Percentiles rank a stretch among this genome's conserved stretches.
These are phyloP conservation scores for Anoplopoma fimbria DNA, from an alignment of 2,113 vertebrate genomes.

Conservation along the genomic window DNA sequence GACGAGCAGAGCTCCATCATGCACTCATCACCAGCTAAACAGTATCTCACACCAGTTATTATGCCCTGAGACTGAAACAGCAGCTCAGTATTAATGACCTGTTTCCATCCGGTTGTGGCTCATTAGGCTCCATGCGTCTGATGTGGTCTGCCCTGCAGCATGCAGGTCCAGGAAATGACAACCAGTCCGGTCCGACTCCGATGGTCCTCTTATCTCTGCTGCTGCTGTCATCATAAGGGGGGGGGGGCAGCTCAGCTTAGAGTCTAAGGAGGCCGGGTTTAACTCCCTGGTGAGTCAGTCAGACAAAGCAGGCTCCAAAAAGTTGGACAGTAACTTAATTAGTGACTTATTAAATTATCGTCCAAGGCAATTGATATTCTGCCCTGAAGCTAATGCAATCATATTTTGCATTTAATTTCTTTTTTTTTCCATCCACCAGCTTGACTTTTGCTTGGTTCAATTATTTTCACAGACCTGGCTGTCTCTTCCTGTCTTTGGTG, in stretches of 20 bases:
- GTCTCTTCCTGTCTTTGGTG: conserved; percentile 66
- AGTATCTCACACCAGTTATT: conserved; percentile 39
- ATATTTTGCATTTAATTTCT: conserved; percentile 68
- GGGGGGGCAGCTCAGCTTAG: conserved; percentile 31
- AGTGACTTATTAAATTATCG: conserved; percentile 80
- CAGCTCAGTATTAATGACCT: conserved; percentile 65
- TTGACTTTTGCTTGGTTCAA: conserved; percentile 73
- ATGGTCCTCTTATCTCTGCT: conserved; percentile 58
- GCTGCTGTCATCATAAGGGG: conserved; percentile 50
- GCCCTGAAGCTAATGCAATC: conserved; percentile 80
- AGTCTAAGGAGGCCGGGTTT: conserved; percentile 45
- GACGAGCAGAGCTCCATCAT: conserved; percentile 14
- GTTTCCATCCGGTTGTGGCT: conserved; percentile 62
- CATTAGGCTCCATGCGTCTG: conserved; percentile 59
- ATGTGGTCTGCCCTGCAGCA: conserved; percentile 55
- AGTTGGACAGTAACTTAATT: conserved; percentile 81
- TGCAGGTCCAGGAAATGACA: conserved; percentile 49
- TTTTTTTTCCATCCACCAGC: conserved; percentile 49
- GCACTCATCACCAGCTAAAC: conserved; percentile 12
- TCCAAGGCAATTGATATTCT: conserved; percentile 79
- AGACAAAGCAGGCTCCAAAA: conserved; percentile 69
- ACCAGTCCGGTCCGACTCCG: conserved; percentile 48
- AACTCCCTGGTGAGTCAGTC: conserved; percentile 68
- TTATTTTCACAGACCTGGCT: conserved; percentile 70
- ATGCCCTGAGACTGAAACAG: conserved; percentile 45